These are phyloP conservation scores for Passer domesticus DNA, from an alignment of 2,113 vertebrate species.

Conservation along the genomic window DNA sequence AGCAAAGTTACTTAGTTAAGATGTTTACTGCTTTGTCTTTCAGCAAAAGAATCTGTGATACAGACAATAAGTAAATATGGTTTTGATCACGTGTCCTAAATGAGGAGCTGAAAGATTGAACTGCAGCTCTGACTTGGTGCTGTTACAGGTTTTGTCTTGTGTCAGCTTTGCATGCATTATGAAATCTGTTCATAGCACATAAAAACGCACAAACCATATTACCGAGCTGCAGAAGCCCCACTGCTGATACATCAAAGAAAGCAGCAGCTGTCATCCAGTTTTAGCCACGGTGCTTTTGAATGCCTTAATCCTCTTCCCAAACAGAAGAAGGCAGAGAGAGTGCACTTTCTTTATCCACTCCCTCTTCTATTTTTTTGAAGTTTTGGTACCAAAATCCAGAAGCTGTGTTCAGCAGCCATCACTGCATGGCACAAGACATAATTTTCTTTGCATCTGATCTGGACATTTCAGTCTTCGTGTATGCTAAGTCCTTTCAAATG, in stretches of 20 bases:
- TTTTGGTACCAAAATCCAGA: not conserved
- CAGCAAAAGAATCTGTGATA: not conserved
- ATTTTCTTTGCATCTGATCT: not conserved
- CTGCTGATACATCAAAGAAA: constrained; percentile 38
- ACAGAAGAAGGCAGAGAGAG: not conserved
- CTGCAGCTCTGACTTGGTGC: not conserved
- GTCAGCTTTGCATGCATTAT: constrained; percentile 30
- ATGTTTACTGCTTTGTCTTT: not conserved
- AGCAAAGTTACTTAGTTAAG: not conserved
- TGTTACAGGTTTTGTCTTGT: not conserved
- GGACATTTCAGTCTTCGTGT: not conserved
- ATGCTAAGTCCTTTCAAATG: not conserved
- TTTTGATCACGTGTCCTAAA: not conserved
- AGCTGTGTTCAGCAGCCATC: not conserved
- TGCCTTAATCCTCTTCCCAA: constrained; percentile 48
- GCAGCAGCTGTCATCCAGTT: constrained; percentile 47
- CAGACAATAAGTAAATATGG: not conserved
- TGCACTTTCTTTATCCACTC: not conserved
- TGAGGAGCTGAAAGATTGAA: not conserved
- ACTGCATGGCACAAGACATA: not conserved
- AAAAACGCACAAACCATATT: not conserved
- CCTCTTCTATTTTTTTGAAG: not conserved
- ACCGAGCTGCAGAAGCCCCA: not conserved
- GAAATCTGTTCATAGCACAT: not conserved
- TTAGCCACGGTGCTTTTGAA: not conserved